A percentile compares a stretch with the other conserved stretches of the same genome.
Evolutionary conservation across 2,888 invertebrate genomes (phyloP).

Genomic region (Ecdyonurus torrentis): DNA sequence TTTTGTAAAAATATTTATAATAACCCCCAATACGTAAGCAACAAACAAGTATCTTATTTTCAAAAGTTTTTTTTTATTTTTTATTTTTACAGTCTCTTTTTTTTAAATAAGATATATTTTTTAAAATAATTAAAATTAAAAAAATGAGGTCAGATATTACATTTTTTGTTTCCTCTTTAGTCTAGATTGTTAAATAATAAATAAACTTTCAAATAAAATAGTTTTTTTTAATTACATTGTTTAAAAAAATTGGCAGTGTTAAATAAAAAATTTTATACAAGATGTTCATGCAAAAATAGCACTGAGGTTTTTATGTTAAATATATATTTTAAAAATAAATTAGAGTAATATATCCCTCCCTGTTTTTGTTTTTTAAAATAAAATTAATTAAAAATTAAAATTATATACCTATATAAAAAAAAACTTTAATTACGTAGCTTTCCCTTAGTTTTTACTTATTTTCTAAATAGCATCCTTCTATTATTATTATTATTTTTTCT

Average conservation of each 20-base stretch:
- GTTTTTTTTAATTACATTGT: too few species aligned
- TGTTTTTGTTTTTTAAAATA: too few species aligned
- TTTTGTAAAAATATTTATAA: neutral
- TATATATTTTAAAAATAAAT: too few species aligned
- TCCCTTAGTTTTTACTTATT: too few species aligned
- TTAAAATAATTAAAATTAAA: neutral
- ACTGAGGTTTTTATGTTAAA: neutral
- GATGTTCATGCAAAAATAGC: neutral
- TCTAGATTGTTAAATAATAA: too few species aligned
- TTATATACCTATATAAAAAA: too few species aligned
- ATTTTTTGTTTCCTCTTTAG: neutral
- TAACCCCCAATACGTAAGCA: neutral
- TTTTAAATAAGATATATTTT: neutral
- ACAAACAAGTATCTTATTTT: neutral
- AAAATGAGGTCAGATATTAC: neutral
- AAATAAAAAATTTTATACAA: neutral
- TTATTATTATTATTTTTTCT: too few species aligned
- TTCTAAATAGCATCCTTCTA: too few species aligned
- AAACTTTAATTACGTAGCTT: too few species aligned
- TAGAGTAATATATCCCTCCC: too few species aligned
- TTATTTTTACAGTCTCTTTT: neutral
- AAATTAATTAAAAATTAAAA: too few species aligned
- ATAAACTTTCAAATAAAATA: neutral
- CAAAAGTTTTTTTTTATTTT: neutral
- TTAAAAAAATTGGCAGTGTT: too few species aligned